These are phyloP conservation scores for Danaus plexippus DNA, from an alignment of 1,140 invertebrate genomes.

Conservation along the genomic window DNA sequence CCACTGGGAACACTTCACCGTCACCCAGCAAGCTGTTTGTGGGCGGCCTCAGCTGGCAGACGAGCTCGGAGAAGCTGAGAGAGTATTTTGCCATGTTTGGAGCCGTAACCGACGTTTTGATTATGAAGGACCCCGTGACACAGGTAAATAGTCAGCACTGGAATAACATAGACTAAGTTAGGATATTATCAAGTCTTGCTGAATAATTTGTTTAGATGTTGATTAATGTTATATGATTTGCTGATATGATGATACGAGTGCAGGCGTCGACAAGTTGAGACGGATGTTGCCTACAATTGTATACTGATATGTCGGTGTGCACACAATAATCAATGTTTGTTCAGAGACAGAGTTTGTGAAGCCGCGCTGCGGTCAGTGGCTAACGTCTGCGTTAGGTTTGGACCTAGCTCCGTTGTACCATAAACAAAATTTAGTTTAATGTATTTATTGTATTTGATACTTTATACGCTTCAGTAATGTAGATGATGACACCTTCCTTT, in stretches of 20 bases:
- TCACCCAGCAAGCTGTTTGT: conserved; percentile 92
- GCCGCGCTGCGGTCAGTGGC: conserved; percentile 28
- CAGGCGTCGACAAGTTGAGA: too few relatives aligned
- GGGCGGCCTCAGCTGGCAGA: conserved; percentile 92
- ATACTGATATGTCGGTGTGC: conserved; percentile 1
- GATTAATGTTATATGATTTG: too few relatives aligned
- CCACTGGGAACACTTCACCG: conserved; percentile 74
- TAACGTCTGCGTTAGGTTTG: conserved; percentile 26
- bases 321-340: conserved; percentile 30
- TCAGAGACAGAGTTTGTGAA: conserved; percentile 29
- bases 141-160: conserved; percentile 75
- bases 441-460: conserved; percentile 2
- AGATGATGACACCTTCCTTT: neutral
- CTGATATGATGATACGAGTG: too few relatives aligned
- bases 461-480: neutral
- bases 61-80: conserved; percentile 89
- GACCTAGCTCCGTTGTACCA: conserved; percentile 31
- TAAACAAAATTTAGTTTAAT: conserved; percentile 25
- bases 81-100: conserved; percentile 95
- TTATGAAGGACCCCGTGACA: conserved; percentile 94
- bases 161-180: too few relatives aligned
- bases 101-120: conserved; percentile 91
- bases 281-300: conserved; percentile 1
- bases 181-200: too few relatives aligned
- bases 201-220: too few relatives aligned